Base-by-base conservation (phyloP, 2,888 invertebrate genomes). In the Aphrophora alni region DNA sequence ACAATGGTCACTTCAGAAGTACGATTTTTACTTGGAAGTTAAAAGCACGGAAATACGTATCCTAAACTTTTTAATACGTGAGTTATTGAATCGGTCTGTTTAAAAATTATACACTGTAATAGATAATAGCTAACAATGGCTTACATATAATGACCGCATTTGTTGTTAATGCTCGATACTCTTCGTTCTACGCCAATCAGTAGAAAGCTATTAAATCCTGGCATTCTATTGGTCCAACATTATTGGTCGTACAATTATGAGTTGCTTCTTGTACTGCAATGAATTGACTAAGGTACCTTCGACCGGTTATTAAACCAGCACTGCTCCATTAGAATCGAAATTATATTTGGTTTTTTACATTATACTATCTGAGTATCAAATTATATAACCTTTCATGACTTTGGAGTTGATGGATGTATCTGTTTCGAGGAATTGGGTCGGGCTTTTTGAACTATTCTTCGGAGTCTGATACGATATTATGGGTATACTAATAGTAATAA, bases 231-330 rank as follows among this genome's bases (percentile, higher is more conserved):
- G 78, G 78, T 73, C 59, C 74, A 69, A 59, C 78, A 74, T 79
- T 79, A 79, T 79, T 68, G 74, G 73, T 69, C 69, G 78, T 79
- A 59, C 59, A 73, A 79, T 79, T 79, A 79, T 79, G 78, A 79
- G 21, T 21, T 21, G 59, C 59, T 59, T 59, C 59, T 59, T 59
- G 59, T n/a, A n/a, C 4, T 68, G 78, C 74, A 74, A 79, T 79
- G 78, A 79, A 79, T 79, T 74, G 78, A 79, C 68, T 38, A 74
- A 74, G 38, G 78, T 44, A 51, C 72, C 71, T 24, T 28, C 21
- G 59, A 59, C 72, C 27, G 21, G 72, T 70, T 27, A 78, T 78
- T 78, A 78, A 21, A 44, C 73, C 78, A 24, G 38, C 78, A 74
- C 38, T 38, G 78, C 72, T 72, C 71, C 72, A 78, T 78, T 78